Evolutionary conservation across 2,888 invertebrate species (phyloP), one percentile per base, ranked within the genome.

Genomic region (Philhelius pedissequus): DNA sequence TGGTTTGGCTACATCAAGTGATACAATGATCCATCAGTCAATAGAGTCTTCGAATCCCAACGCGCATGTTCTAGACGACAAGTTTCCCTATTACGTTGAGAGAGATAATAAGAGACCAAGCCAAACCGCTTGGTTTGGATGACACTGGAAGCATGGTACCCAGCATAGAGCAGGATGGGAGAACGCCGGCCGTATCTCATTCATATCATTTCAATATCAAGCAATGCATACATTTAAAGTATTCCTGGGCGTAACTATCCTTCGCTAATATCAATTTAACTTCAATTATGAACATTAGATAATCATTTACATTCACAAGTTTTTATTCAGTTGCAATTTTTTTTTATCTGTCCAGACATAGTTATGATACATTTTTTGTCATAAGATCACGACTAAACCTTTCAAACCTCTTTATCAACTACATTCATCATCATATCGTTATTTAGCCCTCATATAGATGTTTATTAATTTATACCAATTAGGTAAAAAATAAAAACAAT

Each of bases 341-440:
- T 30, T 35, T 56, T 38, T 50, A 66, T 78, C 58, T 30, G 48
- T 35, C 8, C 38, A 27, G 68, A 22, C 58, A 38, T n/a, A n/a
- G n/a, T n/a, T n/a, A n/a, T 30, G 50, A 38, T 48, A 27, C 62
- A 74, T 69, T 13, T 45, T 22, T 48, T 22, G 22, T 20, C 48
- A 20, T 32, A n/a, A 15, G 43, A 62, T 80, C 80, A 80, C 80
- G 80, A 80, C 56, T 20, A 40, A 43, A 40, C 58, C 58, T 66
- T 66, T 66, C 35, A 58, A 43, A 22, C 32, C 13, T 20, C 4
- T 54, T 35, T 54, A 45, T 56, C 35, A 18, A 18, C 27, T 38
- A 2, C 45, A 62, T 77, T 60, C 38, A 40, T 62, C 70, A 22
- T 32, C 8, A 20, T 25, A 38, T 38, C 48, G 22, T 38, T 6